Conservation (phyloP, 2,113 vertebrate genomes). For the Holacanthus passer region DNA sequence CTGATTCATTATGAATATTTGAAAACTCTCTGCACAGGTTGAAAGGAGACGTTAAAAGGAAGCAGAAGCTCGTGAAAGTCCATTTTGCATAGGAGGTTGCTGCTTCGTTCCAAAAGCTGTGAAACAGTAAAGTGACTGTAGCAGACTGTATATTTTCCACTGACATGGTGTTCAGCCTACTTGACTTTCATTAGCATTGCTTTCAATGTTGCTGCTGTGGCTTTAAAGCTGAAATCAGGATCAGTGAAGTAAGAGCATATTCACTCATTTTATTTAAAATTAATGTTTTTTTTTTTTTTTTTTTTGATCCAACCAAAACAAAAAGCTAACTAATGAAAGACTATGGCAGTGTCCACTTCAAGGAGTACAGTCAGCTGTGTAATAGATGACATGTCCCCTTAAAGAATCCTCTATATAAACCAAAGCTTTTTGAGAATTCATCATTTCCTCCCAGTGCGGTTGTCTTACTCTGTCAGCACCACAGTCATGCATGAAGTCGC, state of each 20-base stretch:
- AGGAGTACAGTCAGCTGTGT: conserved; percentile 11
- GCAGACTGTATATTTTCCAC: conserved; percentile 52
- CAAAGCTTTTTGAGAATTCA: conserved; percentile 53
- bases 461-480: conserved; percentile 67
- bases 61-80: conserved; percentile 4
- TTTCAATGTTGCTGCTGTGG: conserved; percentile 39
- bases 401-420: conserved; percentile 46
- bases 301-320: conserved; percentile 47
- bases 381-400: conserved; percentile 27
- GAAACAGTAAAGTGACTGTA: conserved; percentile 39
- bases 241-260: conserved; percentile 9
- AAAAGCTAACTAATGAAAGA: conserved; percentile 23
- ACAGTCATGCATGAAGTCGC: conserved; percentile 58
- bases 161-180: conserved; percentile 33
- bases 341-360: not conserved
- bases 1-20: conserved; percentile 1
- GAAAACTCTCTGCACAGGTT: conserved; percentile 16
- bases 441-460: conserved; percentile 55
- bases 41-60: conserved; percentile 7
- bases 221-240: conserved; percentile 53
- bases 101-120: conserved; percentile 15
- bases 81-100: not conserved
- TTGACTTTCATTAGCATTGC: conserved; percentile 59
- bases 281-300: too few relatives aligned
- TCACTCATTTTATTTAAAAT: not conserved